Evolutionary conservation across 1,140 invertebrate genomes (phyloP), one percentile per base, ranked within the genome.

Genomic region (Meteorus sp.): DNA sequence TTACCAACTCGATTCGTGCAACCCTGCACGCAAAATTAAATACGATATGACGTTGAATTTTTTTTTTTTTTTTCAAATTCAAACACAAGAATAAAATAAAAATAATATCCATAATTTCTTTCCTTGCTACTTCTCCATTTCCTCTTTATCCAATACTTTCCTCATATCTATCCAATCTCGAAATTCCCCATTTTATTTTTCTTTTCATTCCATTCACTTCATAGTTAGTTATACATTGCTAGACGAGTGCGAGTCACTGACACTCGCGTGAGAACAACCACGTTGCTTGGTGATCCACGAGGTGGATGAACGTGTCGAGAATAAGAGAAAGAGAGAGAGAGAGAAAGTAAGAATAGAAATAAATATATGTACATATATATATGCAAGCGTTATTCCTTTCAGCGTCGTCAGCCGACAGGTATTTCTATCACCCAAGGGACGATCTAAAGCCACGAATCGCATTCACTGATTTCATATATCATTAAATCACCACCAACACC

Each of bases 271-370:
- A 39, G 44, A 57, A 57, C 33, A 31, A 52, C 50, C 27, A 52
- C 50, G 27, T 33, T 31, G 50, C 37, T 19, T 29, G 8, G 27
- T 6, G 47, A 33, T 35, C 37, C 50, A 52, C 50, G 50, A 57
- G 43, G 55, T 59, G 47, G 56, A 35, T 52, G 41, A 51, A 59
- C 56, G 56, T 51, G 56, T 59, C 31, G 39, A 50, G 56, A 59
- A 31, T 31, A 51, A 29, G 17, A 52, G 22, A 45, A 19, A 15
- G n/a, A 29, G 45, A 52, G 50, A 17, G 19, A 52, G 50, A 17
- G 47, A 27, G 35, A 39, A 39, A 7, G 23, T 47, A 11, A n/a
- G n/a, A n/a, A n/a, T n/a, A n/a, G n/a, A n/a, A n/a, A n/a, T n/a
- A n/a, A n/a, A n/a, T n/a, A n/a, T n/a, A n/a, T n/a, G n/a, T n/a